Evolutionary conservation across 1,140 invertebrate genomes (phyloP), one percentile per base, ranked within the genome.

Genomic region (Philotrypesis tridentata): DNA sequence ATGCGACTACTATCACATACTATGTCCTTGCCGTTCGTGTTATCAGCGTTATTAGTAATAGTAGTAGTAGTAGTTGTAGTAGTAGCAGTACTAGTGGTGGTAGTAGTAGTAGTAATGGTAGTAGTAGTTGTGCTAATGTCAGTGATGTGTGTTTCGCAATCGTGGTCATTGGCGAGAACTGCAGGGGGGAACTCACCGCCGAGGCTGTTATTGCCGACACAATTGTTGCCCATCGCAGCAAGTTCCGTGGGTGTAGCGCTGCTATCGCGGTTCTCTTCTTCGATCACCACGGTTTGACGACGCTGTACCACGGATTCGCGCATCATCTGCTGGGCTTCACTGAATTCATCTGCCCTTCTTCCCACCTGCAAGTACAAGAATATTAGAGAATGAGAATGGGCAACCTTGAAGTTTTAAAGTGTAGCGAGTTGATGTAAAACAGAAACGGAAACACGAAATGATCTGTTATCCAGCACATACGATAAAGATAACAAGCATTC

Each of bases 271-370:
- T 63, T 75, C 40, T 87, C 85, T 0, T 91, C 89, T n/a, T 92
- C 89, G 0, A 82, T 82, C 7, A 92, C 89, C 25, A 93, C 93
- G 77, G 92, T 92, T 82, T 95, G 94, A 80, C 93, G 89, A 48
- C 93, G 89, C 33, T 92, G 88, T 8, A 89, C 86, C 37, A 93
- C 90, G 12, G 89, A 90, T 31, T 93, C 92, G 55, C 90, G 88
- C 85, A 93, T 90, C 74, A 89, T 84, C 75, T 89, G 86, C 83
- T 96, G 95, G 37, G 94, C 95, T 83, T 95, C 95, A n/a, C 94
- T 95, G 89, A 96, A 96, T 85, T 95, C 94, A 85, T 95, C 95
- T 17, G 94, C 93, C 82, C 96, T 89, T 85, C 94, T 94, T n/a
- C 96, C 96, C 81, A 96, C 95, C 92, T 93, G 55, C 25, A n/a